Evolutionary conservation across 2,797 vertebrate genomes (phyloP), one percentile per base, ranked within the genome.

Genomic region (Sylvia borin): DNA sequence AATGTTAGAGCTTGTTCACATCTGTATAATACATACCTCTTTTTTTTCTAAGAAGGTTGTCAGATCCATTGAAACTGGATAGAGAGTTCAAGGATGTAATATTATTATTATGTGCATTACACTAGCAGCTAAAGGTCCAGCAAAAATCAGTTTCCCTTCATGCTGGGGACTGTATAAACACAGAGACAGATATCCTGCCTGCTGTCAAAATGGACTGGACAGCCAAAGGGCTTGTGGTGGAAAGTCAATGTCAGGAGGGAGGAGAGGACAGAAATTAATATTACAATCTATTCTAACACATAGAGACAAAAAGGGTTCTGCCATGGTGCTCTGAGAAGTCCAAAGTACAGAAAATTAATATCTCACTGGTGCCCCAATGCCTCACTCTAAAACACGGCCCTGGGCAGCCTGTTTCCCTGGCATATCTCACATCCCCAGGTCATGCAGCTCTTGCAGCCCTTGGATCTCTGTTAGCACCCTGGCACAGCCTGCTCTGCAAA

Each of bases 221-320:
- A 54, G 54, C 38, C 62, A 81, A 84, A 88, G 62, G 67, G 18
- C 34, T 88, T 13, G 20, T 22, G 31, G 60, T 86, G 31, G 25
- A 51, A 81, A 94, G 38, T 34, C 55, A 64, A 2, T 60, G 83
- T 90, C 71, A 92, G 64, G 45, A 81, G 58, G 66, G 62, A 79
- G 72, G 64, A 89, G 75, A 93, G 55, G 22, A 60, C 51, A 85
- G 93, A 86, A 92, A 95, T 78, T 60, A 92, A 90, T 93, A 94
- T 50, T 62, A 27, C 55, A 93, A 92, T 95, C 62, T 90, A 10
- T 90, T 77, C 21, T 91, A 82, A 70, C 42, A 42, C 22, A 65
- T 3, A 11, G 58, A 79, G 19, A 64, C 16, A 25, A 79, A 79
- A 64, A 17, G 1, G 11, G 4, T 32, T 76, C 60, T 72, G 42